Conservation (phyloP, 2,888 invertebrate species). For the Drosophila merina region DNA sequence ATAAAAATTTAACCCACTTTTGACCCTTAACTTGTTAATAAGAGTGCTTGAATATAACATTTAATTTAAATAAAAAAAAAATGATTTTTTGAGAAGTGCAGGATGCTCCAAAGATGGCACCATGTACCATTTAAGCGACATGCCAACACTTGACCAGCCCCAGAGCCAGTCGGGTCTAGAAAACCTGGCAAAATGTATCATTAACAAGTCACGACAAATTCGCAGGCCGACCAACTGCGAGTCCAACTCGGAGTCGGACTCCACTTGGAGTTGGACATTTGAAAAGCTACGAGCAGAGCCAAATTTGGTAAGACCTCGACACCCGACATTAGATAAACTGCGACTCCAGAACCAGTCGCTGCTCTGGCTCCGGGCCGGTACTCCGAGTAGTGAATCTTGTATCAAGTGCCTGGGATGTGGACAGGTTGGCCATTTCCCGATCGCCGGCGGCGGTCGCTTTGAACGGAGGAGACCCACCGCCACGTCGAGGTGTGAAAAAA, state of each 20-base stretch:
- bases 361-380: neutral
- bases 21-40: no score
- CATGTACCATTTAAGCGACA: constrained; percentile 74
- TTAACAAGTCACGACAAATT: constrained; percentile 83
- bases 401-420: constrained; percentile 64
- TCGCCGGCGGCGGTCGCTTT: constrained; percentile 72
- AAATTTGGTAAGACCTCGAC: constrained; percentile 71
- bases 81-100: constrained; percentile 2
- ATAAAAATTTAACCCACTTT: no score
- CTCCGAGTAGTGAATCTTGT: constrained; percentile 26
- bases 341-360: constrained; percentile 31
- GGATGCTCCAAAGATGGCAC: constrained; percentile 69
- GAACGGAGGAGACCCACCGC: constrained; percentile 64
- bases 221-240: constrained; percentile 41
- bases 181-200: constrained; percentile 70
- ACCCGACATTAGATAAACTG: constrained; percentile 76
- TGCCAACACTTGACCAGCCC: constrained; percentile 73
- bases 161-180: constrained; percentile 19
- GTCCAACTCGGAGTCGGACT: neutral
- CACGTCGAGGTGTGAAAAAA: constrained; percentile 73
- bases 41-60: no score
- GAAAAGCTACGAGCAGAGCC: constrained; percentile 69
- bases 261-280: constrained; percentile 62
- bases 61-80: neutral
- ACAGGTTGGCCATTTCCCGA: constrained; percentile 56